Base-by-base conservation (phyloP, 2,797 vertebrate genomes). In the Xyrichtys novacula region DNA sequence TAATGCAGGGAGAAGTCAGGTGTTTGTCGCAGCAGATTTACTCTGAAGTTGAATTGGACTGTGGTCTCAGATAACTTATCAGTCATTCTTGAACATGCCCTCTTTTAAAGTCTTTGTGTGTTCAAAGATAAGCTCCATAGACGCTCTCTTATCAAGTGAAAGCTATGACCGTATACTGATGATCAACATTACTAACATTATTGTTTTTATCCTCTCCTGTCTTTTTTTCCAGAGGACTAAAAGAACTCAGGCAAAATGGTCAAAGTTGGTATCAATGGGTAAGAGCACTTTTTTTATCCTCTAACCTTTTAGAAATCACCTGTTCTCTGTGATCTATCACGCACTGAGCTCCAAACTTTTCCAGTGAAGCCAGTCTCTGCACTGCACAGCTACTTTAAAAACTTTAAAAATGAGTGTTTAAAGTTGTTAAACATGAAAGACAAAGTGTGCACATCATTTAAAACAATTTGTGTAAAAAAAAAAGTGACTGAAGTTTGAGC, bases 181-280 rank as follows among this genome's bases (percentile, higher is more conserved):
- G 2, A 20, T 56, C 52, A 67, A 77, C 31, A 12, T 3, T 28
- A 22, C 4, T 2, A 3, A 29, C n/a, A 14, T 39, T 71, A 6
- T 39, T 49, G 8, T 9, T 38, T 59, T 6, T 52, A 10, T 5
- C 52, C 36, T 34, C 25, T 39, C 28, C 0, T 81, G 26, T 70
- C 34, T 58, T 8, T 25, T 8, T 25, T 28, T 76, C 2, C 85
- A 95, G 91, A 94, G 92, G 91, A 94, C 93, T 84, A 85, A 8
- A 78, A 72, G 82, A 88, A 90, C 86, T 75, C 89, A 91, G 90
- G 70, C 88, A 94, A 90, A 78, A 95, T 95, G 94, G 94, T 95
- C 71, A 95, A 95, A 94, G 92, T 95, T 8, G 94, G 94, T 56
- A 89, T 95, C 85, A 95, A 95, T 54, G 94, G 94, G 94, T 95